phyloP scores from a whole-genome alignment of 2,113 vertebrate genomes.

The western clawed frog (Xenopus tropicalis) region UCB_Xtro_10.0 CM004447.2:79190501-79191000 shows the following conservation, averaged over 20 bases:
- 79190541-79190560: slow-evolving; percentile 80
- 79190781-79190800: too few species aligned
- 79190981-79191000: slow-evolving; percentile 92
- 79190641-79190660: too few species aligned
- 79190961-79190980: slow-evolving; percentile 80
- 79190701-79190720: too few species aligned
- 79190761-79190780: too few species aligned
- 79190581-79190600: neutral
- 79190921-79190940: slow-evolving; percentile 75
- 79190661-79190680: too few species aligned
- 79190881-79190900: slow-evolving; percentile 78
- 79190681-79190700: too few species aligned
- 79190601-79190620: neutral
- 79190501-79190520: slow-evolving; percentile 69
- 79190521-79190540: slow-evolving; percentile 80
- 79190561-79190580: slow-evolving; percentile 70
- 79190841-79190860: too few species aligned
- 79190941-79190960: slow-evolving; percentile 95
- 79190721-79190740: too few species aligned
- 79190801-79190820: too few species aligned
- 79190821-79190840: too few species aligned
- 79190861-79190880: slow-evolving; percentile 73
- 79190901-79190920: slow-evolving; percentile 81
- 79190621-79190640: too few species aligned
- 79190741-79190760: too few species aligned